Conservation (phyloP, 2,113 vertebrate genomes). For the Lutjanus erythropterus region DNA sequence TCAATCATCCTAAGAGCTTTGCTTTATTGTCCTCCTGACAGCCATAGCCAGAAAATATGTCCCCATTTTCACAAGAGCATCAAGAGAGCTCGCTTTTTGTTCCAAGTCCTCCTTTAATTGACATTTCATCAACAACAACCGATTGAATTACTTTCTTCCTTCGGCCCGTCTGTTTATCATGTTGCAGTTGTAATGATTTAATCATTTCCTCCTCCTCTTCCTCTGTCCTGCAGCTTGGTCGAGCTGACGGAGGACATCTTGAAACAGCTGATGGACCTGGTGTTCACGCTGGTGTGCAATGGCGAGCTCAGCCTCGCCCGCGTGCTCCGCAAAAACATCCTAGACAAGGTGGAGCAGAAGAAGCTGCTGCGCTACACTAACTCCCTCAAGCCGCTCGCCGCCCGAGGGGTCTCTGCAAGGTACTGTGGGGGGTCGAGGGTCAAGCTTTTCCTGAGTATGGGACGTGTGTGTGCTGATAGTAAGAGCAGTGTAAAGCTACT, state of each 20-base stretch:
- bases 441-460: neutral
- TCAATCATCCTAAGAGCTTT: neutral
- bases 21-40: constrained; percentile 9
- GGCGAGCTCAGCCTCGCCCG: constrained; percentile 98
- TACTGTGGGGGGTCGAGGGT: constrained; percentile 62
- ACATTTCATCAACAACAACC: neutral
- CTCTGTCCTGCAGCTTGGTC: constrained; percentile 86
- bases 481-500: too few relatives aligned
- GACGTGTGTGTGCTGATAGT: neutral
- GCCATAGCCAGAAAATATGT: neutral
- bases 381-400: constrained; percentile 93
- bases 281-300: constrained; percentile 93
- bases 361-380: constrained; percentile 91
- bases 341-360: constrained; percentile 98
- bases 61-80: neutral
- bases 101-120: neutral
- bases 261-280: constrained; percentile 97
- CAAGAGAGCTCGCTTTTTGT: neutral
- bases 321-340: constrained; percentile 96
- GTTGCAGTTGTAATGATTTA: neutral
- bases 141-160: neutral
- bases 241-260: constrained; percentile 97
- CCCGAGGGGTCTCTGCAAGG: constrained; percentile 96
- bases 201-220: neutral
- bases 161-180: constrained; percentile 2